These are phyloP conservation scores for Radopholus similis DNA, from an alignment of 1,140 invertebrate genomes.

Conservation along the genomic window DNA sequence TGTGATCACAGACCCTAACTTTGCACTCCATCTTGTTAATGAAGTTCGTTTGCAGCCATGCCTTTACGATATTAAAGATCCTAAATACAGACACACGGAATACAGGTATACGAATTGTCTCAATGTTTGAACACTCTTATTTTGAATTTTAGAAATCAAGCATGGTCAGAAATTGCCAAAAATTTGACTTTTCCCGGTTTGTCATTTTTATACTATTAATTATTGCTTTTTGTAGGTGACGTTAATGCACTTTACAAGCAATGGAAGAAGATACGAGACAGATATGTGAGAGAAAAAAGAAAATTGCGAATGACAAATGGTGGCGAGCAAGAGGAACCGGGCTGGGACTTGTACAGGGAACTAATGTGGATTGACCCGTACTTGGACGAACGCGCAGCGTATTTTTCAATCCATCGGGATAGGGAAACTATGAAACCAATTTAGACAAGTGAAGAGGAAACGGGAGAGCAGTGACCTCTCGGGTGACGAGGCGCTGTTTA, in stretches of 20 bases:
- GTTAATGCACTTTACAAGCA: constrained; percentile 40
- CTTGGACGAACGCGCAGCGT: constrained; percentile 35
- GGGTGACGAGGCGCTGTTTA: constrained; percentile 16
- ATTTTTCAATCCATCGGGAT: not conserved
- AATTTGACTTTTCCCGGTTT: constrained; percentile 34
- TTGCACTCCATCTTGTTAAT: constrained; percentile 20
- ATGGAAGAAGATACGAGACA: constrained; percentile 38
- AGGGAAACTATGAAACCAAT: constrained; percentile 9
- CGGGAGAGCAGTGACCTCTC: constrained; percentile 34
- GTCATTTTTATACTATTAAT: not conserved
- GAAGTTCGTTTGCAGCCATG: constrained; percentile 31
- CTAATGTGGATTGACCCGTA: constrained; percentile 38
- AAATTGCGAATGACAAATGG: constrained; percentile 33
- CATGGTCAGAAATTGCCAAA: constrained; percentile 34
- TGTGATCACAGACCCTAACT: constrained; percentile 36
- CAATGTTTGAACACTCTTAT: not conserved
- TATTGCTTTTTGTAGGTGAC: constrained; percentile 13
- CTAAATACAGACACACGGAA: constrained; percentile 36
- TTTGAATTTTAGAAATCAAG: constrained; percentile 9
- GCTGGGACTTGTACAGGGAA: constrained; percentile 34
- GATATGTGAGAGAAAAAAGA: constrained; percentile 38
- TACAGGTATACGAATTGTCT: not conserved
- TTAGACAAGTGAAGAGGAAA: constrained; percentile 31
- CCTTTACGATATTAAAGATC: constrained; percentile 33
- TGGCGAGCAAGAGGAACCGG: constrained; percentile 8